Conservation (phyloP, 2,797 vertebrate genomes). For the Galago senegalensis region DNA sequence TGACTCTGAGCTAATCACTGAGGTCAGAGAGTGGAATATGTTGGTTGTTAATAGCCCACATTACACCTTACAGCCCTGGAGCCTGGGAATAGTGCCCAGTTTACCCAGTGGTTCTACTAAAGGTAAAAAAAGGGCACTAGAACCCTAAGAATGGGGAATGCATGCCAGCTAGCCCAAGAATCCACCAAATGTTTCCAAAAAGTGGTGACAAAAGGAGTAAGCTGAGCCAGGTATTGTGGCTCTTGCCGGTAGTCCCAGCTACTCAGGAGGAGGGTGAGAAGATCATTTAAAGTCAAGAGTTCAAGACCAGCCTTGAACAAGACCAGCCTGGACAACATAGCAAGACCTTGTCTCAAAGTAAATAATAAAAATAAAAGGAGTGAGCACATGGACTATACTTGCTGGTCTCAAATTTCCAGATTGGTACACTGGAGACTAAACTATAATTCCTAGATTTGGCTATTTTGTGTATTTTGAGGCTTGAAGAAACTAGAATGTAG, state of each 20-base stretch:
- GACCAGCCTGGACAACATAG: background rate
- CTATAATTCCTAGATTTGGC: conserved; percentile 10
- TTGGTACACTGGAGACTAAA: background rate
- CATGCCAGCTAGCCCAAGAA: background rate
- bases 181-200: background rate
- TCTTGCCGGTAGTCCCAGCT: background rate
- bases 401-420: background rate
- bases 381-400: background rate
- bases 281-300: background rate
- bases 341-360: background rate
- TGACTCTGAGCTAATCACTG: background rate
- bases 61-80: background rate
- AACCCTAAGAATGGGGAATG: background rate
- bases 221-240: background rate
- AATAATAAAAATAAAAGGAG: background rate
- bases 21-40: background rate
- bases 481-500: conserved; percentile 4
- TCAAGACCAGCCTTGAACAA: background rate
- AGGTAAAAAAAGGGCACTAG: background rate
- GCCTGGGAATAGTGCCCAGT: background rate
- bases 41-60: background rate
- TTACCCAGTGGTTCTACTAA: background rate
- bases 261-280: background rate
- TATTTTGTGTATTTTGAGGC: background rate
- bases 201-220: background rate